Conservation (phyloP, 2,113 vertebrate genomes). For the Sinocyclocheilus anophthalmus region DNA sequence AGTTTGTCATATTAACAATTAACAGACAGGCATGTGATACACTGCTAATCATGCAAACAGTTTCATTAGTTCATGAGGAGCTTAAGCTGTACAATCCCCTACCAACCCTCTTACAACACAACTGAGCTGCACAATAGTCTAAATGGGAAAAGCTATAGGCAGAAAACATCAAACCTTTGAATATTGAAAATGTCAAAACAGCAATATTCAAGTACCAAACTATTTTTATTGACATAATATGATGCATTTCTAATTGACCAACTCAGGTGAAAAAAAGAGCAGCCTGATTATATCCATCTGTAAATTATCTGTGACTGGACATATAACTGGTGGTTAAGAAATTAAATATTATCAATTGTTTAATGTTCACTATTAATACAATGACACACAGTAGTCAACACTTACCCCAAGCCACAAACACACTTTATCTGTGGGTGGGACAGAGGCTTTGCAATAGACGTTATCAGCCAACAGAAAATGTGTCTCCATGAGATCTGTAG, state of each 20-base stretch:
- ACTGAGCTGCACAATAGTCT: too few relatives aligned
- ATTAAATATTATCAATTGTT: not conserved
- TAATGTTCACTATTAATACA: not conserved
- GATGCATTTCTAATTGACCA: not conserved
- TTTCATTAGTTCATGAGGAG: too few relatives aligned
- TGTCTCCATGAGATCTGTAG: constrained; percentile 90
- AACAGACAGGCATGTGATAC: too few relatives aligned
- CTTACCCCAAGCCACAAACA: constrained; percentile 98
- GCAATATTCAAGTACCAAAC: not conserved
- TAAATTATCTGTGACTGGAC: not conserved
- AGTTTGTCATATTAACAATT: too few relatives aligned
- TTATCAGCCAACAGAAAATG: constrained; percentile 96
- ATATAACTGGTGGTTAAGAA: not conserved
- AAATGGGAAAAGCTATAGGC: too few relatives aligned
- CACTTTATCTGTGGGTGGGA: constrained; percentile 96
- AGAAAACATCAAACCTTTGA: not conserved
- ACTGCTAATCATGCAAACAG: too few relatives aligned
- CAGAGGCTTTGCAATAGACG: constrained; percentile 94
- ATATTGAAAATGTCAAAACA: not conserved
- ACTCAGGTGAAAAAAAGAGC: too few relatives aligned
- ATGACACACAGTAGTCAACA: constrained; percentile 43
- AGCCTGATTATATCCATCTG: not conserved
- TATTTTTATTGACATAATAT: not conserved
- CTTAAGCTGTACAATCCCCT: too few relatives aligned
- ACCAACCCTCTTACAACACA: too few relatives aligned